phyloP scores from a whole-genome alignment of 2,797 vertebrate species.

The Pseudochaenichthys georgianus region DNA sequence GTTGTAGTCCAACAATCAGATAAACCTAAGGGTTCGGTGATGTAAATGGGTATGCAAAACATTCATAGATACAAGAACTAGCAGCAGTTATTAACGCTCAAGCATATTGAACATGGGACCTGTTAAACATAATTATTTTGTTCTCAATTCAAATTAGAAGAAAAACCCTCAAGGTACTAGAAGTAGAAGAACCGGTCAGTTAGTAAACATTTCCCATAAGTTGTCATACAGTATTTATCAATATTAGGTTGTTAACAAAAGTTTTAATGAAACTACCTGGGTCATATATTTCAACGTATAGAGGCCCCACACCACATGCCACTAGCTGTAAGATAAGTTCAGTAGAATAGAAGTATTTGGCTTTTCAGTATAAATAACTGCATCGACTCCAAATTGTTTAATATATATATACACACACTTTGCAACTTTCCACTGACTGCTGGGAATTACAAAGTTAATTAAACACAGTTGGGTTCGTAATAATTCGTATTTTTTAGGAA shows the following conservation, averaged over 20 bases:
- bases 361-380: too few species aligned
- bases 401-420: too few species aligned
- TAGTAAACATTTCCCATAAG: not conserved
- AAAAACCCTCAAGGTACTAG: not conserved
- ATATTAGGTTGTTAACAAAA: not conserved
- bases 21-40: not conserved
- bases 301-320: too few species aligned
- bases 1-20: conserved; percentile 9
- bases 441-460: not conserved
- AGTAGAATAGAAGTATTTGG: too few species aligned
- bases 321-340: too few species aligned
- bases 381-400: too few species aligned
- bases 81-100: not conserved
- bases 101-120: too few species aligned
- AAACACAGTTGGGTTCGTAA: not conserved
- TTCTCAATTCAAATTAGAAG: too few species aligned
- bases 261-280: not conserved
- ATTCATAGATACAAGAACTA: not conserved
- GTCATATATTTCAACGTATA: too few species aligned
- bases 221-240: too few species aligned
- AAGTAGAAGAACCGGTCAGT: not conserved
- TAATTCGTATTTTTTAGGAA: not conserved
- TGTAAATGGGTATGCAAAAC: conserved; percentile 46
- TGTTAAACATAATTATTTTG: too few species aligned
- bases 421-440: too few species aligned